Evolutionary conservation across 2,113 vertebrate species (phyloP), one percentile per base, ranked within the genome.

Genomic region (Emydocephalus ijimae): DNA sequence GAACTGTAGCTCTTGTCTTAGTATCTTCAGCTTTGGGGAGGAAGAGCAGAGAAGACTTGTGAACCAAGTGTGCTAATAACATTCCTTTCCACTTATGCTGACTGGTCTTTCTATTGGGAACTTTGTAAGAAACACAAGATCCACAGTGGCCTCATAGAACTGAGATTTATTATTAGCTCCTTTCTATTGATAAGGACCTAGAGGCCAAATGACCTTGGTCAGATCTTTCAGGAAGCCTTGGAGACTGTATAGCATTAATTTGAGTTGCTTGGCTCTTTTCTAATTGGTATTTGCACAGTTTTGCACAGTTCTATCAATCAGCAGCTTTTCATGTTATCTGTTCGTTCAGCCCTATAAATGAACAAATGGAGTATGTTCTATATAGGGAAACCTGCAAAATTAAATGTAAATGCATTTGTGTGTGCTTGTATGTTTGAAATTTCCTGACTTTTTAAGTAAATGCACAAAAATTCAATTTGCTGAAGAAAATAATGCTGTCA

Each of bases 11-110:
- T 89, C 93, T 95, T 0, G 94, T 94, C 94, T 91, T 96, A 91
- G 95, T 94, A 26, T 91, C 90, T 94, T 87, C 93, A 94, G 87
- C 93, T 94, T 93, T 95, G 95, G 95, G 92, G 93, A 93, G 89
- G 94, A 94, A 91, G 89, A 95, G 93, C 96, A 88, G 88, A 92
- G 90, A 95, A 89, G 94, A 89, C 94, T 95, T 92, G 74, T 91
- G 90, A 95, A 95, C 94, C 94, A 89, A 93, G 88, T 89, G 89
- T 92, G 96, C 96, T 95, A 96, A 93, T 96, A 91, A 94, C 90
- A 91, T 93, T 95, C 94, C 94, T 96, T 96, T 94, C 88, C 92
- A 92, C 92, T 96, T 94, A 94, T 93, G 89, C 56, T 85, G 69
- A 88, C 94, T 91, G 95, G 43, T 92, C 93, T 96, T 95, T 94